phyloP scores from a whole-genome alignment of 2,888 invertebrate genomes.

The Gymnosoma rotundatum region DNA sequence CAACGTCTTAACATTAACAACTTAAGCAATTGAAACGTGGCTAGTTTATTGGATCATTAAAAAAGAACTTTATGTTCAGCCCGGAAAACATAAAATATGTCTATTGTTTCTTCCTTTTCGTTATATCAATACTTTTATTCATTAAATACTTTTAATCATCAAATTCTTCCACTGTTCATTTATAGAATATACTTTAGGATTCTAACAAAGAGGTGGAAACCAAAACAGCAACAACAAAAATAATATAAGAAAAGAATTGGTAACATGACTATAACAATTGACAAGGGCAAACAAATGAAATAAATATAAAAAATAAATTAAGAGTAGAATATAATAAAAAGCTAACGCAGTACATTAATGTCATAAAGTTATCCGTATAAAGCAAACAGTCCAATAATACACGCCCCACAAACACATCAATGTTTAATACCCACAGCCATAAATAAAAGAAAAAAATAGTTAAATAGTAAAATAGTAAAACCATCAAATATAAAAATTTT shows the following conservation, averaged over 20 bases:
- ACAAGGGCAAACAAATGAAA: constrained; percentile 13
- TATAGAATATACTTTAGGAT: neutral
- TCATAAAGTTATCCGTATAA: constrained; percentile 41
- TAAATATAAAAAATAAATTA: neutral
- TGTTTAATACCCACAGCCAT: neutral
- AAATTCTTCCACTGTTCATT: constrained; percentile 13
- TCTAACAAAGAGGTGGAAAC: neutral
- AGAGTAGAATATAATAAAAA: constrained; percentile 9
- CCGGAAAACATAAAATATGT: too few species aligned
- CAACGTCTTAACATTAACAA: too few species aligned
- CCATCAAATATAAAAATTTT: too few species aligned
- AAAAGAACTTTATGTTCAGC: too few species aligned
- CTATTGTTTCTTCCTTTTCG: too few species aligned
- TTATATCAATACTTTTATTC: too few species aligned
- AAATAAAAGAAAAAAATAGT: neutral
- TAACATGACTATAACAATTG: constrained; percentile 11
- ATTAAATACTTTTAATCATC: too few species aligned
- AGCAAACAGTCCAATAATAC: constrained; percentile 1
- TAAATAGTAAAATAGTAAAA: too few species aligned
- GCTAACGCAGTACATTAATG: constrained; percentile 54
- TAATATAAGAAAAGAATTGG: neutral
- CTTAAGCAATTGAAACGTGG: too few species aligned
- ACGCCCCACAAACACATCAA: neutral
- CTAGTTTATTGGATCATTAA: too few species aligned
- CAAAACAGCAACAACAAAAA: neutral